A percentile compares a stretch with the other conserved stretches of the same genome.
phyloP scores from a whole-genome alignment of 2,888 invertebrate species.

The Nebria salina region DNA sequence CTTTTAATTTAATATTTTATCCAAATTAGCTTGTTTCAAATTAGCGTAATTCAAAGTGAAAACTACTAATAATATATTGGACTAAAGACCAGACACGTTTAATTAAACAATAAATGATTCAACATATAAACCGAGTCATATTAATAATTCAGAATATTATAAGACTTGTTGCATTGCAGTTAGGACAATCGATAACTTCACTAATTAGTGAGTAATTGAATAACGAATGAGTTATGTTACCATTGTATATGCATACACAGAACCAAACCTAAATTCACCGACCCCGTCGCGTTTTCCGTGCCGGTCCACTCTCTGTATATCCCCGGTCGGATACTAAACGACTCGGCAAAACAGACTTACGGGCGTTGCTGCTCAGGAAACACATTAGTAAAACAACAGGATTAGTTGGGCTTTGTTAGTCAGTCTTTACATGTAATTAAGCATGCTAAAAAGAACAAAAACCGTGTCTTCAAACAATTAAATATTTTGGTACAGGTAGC shows the following conservation, averaged over 20 bases:
- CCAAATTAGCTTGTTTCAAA: background rate
- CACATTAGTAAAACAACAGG: background rate
- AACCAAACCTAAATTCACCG: background rate
- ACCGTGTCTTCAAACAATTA: background rate
- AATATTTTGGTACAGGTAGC: background rate
- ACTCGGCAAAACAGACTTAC: background rate
- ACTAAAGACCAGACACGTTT: background rate
- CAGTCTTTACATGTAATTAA: slow-evolving; percentile 1
- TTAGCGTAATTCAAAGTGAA: background rate
- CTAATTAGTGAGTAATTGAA: slow-evolving; percentile 23
- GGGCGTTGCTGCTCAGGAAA: background rate
- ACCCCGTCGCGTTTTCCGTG: background rate
- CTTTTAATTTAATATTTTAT: no score
- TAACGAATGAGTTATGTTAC: slow-evolving; percentile 13
- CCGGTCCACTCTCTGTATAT: background rate
- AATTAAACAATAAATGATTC: background rate
- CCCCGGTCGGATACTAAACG: background rate
- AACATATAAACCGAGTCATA: background rate
- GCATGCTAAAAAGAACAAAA: background rate
- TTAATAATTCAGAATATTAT: background rate
- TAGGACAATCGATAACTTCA: slow-evolving; percentile 5
- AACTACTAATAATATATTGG: background rate
- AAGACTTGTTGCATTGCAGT: slow-evolving; percentile 20
- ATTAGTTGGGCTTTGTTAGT: background rate
- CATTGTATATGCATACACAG: slow-evolving; percentile 4